These are phyloP conservation scores for Ctenomys sociabilis DNA, from an alignment of 2,113 vertebrate species.

Conservation along the genomic window DNA sequence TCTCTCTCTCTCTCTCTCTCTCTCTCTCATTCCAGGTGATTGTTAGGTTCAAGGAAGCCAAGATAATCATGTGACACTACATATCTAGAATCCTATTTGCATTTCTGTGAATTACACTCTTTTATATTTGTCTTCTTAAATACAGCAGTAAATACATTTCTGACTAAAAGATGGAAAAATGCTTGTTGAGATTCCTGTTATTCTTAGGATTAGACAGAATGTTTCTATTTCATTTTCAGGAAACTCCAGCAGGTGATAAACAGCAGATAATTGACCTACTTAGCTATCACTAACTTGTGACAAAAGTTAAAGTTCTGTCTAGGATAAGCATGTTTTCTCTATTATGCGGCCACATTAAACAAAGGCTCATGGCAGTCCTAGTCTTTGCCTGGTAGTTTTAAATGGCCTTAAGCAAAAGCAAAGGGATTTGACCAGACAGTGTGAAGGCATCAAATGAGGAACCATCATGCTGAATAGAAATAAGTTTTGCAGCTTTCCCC, in stretches of 20 bases:
- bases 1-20: background rate
- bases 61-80: background rate
- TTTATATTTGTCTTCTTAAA: constrained; percentile 20
- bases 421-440: constrained; percentile 36
- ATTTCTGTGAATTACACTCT: background rate
- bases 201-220: background rate
- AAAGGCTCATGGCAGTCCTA: background rate
- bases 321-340: background rate
- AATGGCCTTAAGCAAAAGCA: constrained; percentile 36
- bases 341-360: background rate
- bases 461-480: constrained; percentile 1
- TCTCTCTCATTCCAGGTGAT: background rate
- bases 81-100: background rate
- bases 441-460: constrained; percentile 34
- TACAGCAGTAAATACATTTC: background rate
- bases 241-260: background rate
- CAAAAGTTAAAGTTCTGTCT: constrained; percentile 19
- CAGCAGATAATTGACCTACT: background rate
- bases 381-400: constrained; percentile 29
- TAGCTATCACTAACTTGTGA: background rate
- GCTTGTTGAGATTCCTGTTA: constrained; percentile 21
- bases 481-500: background rate
- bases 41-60: background rate
- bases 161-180: constrained; percentile 12
- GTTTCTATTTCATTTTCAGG: constrained; percentile 23